A percentile compares a stretch with the other conserved stretches of the same genome.
These are phyloP conservation scores for Listronotus oregonensis DNA, from an alignment of 1,140 invertebrate genomes.

Conservation along the genomic window DNA sequence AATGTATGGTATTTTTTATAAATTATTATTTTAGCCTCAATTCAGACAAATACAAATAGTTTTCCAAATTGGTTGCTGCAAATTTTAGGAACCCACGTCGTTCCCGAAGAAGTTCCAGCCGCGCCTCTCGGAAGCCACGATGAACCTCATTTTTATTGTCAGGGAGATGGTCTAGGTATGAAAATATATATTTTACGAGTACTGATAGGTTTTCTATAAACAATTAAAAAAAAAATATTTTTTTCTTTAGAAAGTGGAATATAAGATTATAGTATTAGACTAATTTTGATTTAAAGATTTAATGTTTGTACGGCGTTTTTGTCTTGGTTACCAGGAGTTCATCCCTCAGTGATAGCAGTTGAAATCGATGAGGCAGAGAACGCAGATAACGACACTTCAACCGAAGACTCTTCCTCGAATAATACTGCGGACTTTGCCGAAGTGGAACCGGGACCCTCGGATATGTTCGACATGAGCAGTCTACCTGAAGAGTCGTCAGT, in stretches of 20 bases:
- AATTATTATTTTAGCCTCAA: too few relatives aligned
- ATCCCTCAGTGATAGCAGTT: conserved; percentile 50
- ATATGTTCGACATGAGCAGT: conserved; percentile 33
- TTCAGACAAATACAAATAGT: conserved; percentile 35
- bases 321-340: conserved; percentile 43
- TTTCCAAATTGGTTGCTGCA: conserved; percentile 54
- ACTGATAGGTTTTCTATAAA: too few relatives aligned
- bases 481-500: conserved; percentile 32
- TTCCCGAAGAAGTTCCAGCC: neutral
- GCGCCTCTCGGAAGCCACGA: conserved; percentile 18
- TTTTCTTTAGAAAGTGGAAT: too few relatives aligned
- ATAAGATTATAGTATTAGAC: too few relatives aligned
- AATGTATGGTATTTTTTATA: too few relatives aligned
- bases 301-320: too few relatives aligned
- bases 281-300: too few relatives aligned
- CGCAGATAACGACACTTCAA: conserved; percentile 41
- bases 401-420: conserved; percentile 27
- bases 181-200: too few relatives aligned
- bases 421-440: conserved; percentile 36
- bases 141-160: conserved; percentile 52
- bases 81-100: conserved; percentile 47
- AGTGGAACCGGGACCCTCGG: conserved; percentile 33
- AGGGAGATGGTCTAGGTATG: conserved; percentile 55
- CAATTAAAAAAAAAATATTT: too few relatives aligned
- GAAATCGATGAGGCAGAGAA: conserved; percentile 47